phyloP scores from a whole-genome alignment of 92 coral and sea anemone genomes.

The Metridium senile region DNA sequence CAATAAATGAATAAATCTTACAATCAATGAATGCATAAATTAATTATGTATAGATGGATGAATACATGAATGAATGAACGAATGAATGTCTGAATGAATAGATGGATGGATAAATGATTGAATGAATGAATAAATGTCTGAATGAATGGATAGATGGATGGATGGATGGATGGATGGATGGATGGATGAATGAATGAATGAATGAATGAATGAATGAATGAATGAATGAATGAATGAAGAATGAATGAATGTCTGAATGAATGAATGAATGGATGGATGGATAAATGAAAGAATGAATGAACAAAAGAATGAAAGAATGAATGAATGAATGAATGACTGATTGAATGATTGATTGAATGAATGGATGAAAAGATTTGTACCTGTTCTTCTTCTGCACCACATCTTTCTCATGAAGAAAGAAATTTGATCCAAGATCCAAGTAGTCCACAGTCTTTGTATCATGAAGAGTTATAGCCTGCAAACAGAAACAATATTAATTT shows the following conservation, averaged over 20 bases:
- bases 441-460: slow-evolving; percentile 61
- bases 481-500: background rate
- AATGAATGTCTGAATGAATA: no score
- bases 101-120: no score
- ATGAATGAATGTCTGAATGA: background rate
- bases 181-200: background rate
- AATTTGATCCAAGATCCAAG: slow-evolving; percentile 86
- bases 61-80: no score
- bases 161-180: no score
- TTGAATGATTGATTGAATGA: background rate
- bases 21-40: background rate
- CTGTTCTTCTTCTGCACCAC: slow-evolving; percentile 63
- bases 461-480: slow-evolving; percentile 86
- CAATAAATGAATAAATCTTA: no score
- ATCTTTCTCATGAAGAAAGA: slow-evolving; percentile 80
- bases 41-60: background rate
- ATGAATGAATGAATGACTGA: background rate
- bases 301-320: background rate
- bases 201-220: background rate
- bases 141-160: no score
- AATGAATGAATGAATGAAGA: background rate
- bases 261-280: background rate
- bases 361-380: slow-evolving; percentile 31
- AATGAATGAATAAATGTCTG: no score
- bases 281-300: background rate